Conservation (phyloP, 37 sponge, comb jelly and placozoan species). For the Diacarnus erythraeanus region DNA sequence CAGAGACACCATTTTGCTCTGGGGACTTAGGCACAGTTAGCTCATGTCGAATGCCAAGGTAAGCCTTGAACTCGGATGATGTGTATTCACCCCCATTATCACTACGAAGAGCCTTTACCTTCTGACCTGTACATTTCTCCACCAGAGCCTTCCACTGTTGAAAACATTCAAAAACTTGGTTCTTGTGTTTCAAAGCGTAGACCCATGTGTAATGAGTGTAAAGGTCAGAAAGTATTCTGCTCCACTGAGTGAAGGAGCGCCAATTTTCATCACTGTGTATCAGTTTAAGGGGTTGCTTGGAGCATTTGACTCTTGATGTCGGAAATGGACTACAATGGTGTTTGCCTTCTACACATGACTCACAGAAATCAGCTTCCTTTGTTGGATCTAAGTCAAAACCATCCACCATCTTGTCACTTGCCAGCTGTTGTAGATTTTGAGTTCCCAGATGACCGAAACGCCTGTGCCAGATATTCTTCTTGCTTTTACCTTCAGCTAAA, state of each 20-base stretch:
- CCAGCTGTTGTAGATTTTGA: constrained; percentile 26
- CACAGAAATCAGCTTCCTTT: constrained; percentile 28
- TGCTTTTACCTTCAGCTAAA: not conserved
- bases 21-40: too few relatives aligned
- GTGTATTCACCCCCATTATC: constrained; percentile 68
- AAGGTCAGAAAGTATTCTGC: constrained; percentile 55
- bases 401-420: constrained; percentile 36
- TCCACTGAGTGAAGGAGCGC: constrained; percentile 34
- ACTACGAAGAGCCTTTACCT: constrained; percentile 39
- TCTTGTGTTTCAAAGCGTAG: constrained; percentile 34
- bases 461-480: constrained; percentile 56
- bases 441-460: constrained; percentile 55
- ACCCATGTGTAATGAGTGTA: constrained; percentile 54
- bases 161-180: constrained; percentile 36
- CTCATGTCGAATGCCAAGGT: constrained; percentile 35
- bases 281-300: constrained; percentile 35
- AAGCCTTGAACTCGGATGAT: constrained; percentile 46
- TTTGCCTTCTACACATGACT: constrained; percentile 33
- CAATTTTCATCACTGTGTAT: constrained; percentile 58
- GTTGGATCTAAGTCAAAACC: constrained; percentile 43
- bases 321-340: constrained; percentile 24
- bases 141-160: constrained; percentile 44
- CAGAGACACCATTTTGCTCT: too few relatives aligned
- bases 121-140: constrained; percentile 32
- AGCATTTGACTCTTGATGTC: constrained; percentile 9